Percentiles rank a stretch among this genome's conserved stretches.
These are phyloP conservation scores for Chydorus sphaericus DNA, from an alignment of 2,888 invertebrate genomes.

Conservation along the genomic window DNA sequence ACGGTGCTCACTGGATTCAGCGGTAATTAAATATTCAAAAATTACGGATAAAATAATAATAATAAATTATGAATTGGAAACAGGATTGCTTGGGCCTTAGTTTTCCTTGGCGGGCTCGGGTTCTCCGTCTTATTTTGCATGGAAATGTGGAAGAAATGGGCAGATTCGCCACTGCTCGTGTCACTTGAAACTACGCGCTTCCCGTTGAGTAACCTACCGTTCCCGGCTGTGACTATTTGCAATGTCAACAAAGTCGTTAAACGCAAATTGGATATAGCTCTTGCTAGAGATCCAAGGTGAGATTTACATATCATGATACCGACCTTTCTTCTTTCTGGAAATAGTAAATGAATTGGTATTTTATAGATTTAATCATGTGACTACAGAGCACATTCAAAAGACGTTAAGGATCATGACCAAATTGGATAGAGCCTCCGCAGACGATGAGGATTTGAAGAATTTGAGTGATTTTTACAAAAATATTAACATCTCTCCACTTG, in stretches of 20 bases:
- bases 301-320: background rate
- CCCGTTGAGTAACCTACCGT: conserved; percentile 51
- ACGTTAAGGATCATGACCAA: conserved; percentile 2
- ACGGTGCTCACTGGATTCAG: conserved; percentile 2
- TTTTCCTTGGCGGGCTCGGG: conserved; percentile 17
- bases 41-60: background rate
- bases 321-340: background rate
- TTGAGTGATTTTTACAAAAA: background rate
- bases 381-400: background rate
- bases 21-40: conserved; percentile 1
- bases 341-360: no score
- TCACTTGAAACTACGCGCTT: conserved; percentile 57
- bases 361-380: background rate
- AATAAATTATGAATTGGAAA: background rate
- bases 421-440: background rate
- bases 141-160: conserved; percentile 41
- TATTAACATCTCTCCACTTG: background rate
- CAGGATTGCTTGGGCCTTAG: conserved; percentile 20
- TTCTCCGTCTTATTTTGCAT: conserved; percentile 19
- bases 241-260: conserved; percentile 65
- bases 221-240: conserved; percentile 70
- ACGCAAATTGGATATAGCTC: conserved; percentile 17
- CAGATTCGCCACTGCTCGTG: conserved; percentile 56
- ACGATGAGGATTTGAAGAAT: background rate
- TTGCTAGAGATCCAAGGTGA: conserved; percentile 16